Evolutionary conservation across 1,140 invertebrate genomes (phyloP).

Genomic region (Saxidomus purpurata): DNA sequence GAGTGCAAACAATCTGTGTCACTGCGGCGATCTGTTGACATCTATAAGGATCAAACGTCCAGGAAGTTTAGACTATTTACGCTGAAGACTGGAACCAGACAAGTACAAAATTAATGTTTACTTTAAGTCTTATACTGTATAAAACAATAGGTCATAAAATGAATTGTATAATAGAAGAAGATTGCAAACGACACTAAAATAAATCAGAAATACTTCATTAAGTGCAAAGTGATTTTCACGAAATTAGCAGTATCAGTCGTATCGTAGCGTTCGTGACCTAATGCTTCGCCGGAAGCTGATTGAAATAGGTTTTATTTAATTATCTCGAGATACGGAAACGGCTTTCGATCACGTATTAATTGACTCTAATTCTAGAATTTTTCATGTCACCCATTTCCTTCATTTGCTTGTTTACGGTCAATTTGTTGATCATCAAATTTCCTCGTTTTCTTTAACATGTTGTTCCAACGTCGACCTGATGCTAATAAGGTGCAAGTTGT

Average conservation of each 20-base stretch:
- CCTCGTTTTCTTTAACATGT: slow-evolving; percentile 14
- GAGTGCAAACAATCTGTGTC: too few species aligned
- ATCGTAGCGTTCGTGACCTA: slow-evolving; percentile 13
- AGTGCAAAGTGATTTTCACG: slow-evolving; percentile 37
- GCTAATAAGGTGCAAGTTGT: slow-evolving; percentile 8
- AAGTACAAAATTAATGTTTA: too few species aligned
- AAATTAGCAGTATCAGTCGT: not conserved
- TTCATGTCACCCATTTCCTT: slow-evolving; percentile 51
- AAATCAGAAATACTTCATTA: slow-evolving; percentile 21
- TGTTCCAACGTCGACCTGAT: not conserved
- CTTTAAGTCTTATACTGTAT: not conserved
- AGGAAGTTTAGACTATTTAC: too few species aligned
- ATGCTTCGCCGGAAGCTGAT: slow-evolving; percentile 49
- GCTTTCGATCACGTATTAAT: slow-evolving; percentile 53
- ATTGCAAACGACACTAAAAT: not conserved
- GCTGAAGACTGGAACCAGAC: too few species aligned
- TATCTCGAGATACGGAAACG: slow-evolving; percentile 56
- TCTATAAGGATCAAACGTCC: too few species aligned
- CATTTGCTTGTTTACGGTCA: slow-evolving; percentile 54
- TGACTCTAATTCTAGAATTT: slow-evolving; percentile 51
- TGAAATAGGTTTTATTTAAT: slow-evolving; percentile 62
- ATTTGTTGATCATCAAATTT: slow-evolving; percentile 45
- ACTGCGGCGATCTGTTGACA: too few species aligned
- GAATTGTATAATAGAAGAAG: not conserved
- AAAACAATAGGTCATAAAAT: not conserved